Evolutionary conservation across 2,113 vertebrate species (phyloP), one percentile per base, ranked within the genome.

Genomic region (Pluvialis apricaria): DNA sequence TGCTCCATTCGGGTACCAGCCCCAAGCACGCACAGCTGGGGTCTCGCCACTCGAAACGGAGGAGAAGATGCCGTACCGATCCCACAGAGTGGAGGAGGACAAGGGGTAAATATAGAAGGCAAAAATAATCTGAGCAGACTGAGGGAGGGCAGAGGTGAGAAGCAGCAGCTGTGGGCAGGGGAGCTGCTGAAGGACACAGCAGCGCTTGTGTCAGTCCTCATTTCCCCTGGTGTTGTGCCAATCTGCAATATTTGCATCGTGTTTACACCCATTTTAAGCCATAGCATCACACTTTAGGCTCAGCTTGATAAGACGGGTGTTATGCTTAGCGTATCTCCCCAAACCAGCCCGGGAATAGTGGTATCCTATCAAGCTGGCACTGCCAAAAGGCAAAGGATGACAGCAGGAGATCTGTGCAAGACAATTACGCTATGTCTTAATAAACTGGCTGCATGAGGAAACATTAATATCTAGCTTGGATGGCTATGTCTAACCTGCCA

Each of bases 51-150:
- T 58, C 42, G 5, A 3, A 8, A 10, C 4, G 0, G 8, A n/a
- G 58, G 32, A 26, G 14, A 22, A 66, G 47, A 29, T 6, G 12
- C 51, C 0, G 1, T 1, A 1, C 1, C 0, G 1, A 29, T 38
- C 58, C 54, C 18, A 1, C 13, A 0, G 81, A 32, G 81, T 3
- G 1, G 10, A 13, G 80, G 28, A 55, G 66, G 81, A 32, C 45
- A 1, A 44, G 77, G 44, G 36, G 52, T 10, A 42, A 69, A 19
- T 6, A 12, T 4, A 32, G 80, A 26, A 34, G 18, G 16, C 36
- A 22, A 19, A 42, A 57, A 54, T 4, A 15, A 5, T 1, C 4
- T 0, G 3, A 32, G 57, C 78, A 52, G 64, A 1, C 55, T 3
- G 69, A 15, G 26, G 68, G 49, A 72, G 60, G 31, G 54, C 70